Percentiles rank a stretch among this genome's conserved stretches.
Conservation (phyloP, 2,888 invertebrate genomes). For the Molanna angustata region DNA sequence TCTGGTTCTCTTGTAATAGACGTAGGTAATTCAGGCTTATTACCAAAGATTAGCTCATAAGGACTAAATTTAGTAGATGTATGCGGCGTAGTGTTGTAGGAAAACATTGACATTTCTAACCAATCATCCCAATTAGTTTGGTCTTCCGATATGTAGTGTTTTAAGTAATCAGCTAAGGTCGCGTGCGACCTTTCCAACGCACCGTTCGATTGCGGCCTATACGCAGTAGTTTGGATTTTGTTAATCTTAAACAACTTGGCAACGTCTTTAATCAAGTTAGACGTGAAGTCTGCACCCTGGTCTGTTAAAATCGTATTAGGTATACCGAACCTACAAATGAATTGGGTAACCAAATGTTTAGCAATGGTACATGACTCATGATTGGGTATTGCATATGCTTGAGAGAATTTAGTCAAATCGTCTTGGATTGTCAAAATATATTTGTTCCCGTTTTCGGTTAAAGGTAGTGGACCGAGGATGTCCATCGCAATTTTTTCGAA, state of each 20-base stretch:
- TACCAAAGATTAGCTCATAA: slow-evolving; percentile 36
- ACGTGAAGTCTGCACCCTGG: slow-evolving; percentile 49
- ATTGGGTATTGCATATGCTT: slow-evolving; percentile 37
- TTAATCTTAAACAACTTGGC: slow-evolving; percentile 36
- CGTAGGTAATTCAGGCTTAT: slow-evolving; percentile 31
- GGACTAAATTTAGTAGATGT: slow-evolving; percentile 35
- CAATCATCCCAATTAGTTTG: slow-evolving; percentile 38
- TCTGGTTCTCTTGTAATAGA: slow-evolving; percentile 32
- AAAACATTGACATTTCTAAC: slow-evolving; percentile 36
- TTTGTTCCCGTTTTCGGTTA: slow-evolving; percentile 36
- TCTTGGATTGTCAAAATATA: slow-evolving; percentile 40
- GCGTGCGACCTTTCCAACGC: slow-evolving; percentile 37
- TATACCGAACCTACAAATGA: slow-evolving; percentile 35
- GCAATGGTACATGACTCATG: slow-evolving; percentile 38
- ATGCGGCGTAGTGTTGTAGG: slow-evolving; percentile 36
- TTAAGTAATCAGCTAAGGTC: slow-evolving; percentile 37
- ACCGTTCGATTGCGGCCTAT: slow-evolving; percentile 37
- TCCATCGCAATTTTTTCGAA: slow-evolving; percentile 37
- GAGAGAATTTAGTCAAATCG: slow-evolving; percentile 39
- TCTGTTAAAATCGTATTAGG: slow-evolving; percentile 55
- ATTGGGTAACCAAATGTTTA: slow-evolving; percentile 28
- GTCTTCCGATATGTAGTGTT: slow-evolving; percentile 35
- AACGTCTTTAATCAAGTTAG: slow-evolving; percentile 35
- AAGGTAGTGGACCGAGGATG: slow-evolving; percentile 38
- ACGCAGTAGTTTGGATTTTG: slow-evolving; percentile 36